Evolutionary conservation across 2,888 invertebrate genomes (phyloP).

Genomic region (Amaurobius ferox): DNA sequence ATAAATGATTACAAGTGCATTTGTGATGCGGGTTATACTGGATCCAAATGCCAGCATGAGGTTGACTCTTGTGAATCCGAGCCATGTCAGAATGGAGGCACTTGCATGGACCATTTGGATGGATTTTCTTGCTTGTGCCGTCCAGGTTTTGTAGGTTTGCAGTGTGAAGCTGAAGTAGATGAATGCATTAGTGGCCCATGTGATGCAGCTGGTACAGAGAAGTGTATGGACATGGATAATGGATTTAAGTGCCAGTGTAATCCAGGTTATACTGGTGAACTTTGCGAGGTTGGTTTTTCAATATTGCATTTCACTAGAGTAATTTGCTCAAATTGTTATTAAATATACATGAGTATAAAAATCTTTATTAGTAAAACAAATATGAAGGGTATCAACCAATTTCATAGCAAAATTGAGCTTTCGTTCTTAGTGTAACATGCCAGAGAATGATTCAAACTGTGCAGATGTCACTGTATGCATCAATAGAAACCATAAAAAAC

Average conservation of each 20-base stretch:
- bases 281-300: constrained; percentile 82
- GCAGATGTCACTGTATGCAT: too few species aligned
- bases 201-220: constrained; percentile 91
- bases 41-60: constrained; percentile 88
- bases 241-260: constrained; percentile 87
- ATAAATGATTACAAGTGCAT: constrained; percentile 88
- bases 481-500: too few species aligned
- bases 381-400: too few species aligned
- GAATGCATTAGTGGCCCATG: constrained; percentile 95
- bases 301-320: too few species aligned
- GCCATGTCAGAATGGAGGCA: constrained; percentile 94
- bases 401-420: too few species aligned
- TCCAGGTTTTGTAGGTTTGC: constrained; percentile 84
- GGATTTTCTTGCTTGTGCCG: constrained; percentile 95
- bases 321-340: too few species aligned
- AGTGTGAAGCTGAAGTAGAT: constrained; percentile 94
- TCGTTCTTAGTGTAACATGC: too few species aligned
- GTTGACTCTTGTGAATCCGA: constrained; percentile 93
- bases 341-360: too few species aligned
- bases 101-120: constrained; percentile 90
- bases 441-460: too few species aligned
- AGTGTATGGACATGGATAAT: constrained; percentile 86
- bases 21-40: constrained; percentile 96
- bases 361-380: too few species aligned
- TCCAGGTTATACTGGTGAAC: constrained; percentile 89